A percentile compares a stretch with the other conserved stretches of the same genome.
phyloP scores from a whole-genome alignment of 2,888 invertebrate genomes.

The Calephelis perditalis region DNA sequence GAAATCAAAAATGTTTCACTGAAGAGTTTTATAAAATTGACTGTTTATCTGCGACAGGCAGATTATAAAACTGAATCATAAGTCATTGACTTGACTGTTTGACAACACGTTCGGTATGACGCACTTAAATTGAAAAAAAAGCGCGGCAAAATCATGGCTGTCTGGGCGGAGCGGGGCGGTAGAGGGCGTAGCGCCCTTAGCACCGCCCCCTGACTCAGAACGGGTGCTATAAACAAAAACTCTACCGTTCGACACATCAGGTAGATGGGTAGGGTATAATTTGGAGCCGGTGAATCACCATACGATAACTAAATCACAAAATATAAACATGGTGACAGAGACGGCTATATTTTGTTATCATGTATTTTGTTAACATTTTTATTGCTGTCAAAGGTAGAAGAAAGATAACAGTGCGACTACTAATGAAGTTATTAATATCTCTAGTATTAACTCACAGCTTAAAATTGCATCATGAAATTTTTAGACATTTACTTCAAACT shows the following conservation, averaged over 20 bases:
- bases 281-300: neutral
- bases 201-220: conserved; percentile 65
- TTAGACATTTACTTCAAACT: too few relatives aligned
- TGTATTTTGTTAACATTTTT: too few relatives aligned
- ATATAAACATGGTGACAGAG: too few relatives aligned
- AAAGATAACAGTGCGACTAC: too few relatives aligned
- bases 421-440: too few relatives aligned
- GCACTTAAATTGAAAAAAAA: conserved; percentile 64
- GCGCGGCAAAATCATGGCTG: conserved; percentile 69
- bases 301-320: too few relatives aligned
- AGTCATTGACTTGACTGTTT: conserved; percentile 55
- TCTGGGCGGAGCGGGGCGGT: conserved; percentile 59
- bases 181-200: conserved; percentile 71
- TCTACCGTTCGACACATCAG: conserved; percentile 3
- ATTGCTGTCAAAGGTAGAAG: too few relatives aligned
- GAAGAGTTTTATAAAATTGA: neutral
- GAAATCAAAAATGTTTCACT: too few relatives aligned
- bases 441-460: too few relatives aligned
- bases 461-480: too few relatives aligned
- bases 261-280: conserved; percentile 12
- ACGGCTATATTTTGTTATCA: too few relatives aligned
- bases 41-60: neutral
- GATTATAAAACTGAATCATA: conserved; percentile 21
- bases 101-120: conserved; percentile 66
- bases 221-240: conserved; percentile 5